Base-by-base conservation (phyloP, 2,113 vertebrate species). In the Cygnus atratus region DNA sequence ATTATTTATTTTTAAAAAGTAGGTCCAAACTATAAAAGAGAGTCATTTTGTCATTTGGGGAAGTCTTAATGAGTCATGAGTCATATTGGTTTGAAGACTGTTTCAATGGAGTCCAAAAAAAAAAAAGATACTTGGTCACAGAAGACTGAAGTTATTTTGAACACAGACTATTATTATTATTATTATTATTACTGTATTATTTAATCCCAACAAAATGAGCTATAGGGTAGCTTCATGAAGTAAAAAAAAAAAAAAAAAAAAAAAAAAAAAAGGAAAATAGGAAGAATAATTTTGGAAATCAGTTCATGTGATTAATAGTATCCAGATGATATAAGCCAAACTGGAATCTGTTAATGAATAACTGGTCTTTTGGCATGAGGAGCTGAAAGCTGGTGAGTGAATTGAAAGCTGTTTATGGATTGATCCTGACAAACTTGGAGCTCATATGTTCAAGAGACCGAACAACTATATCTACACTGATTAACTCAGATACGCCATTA, bases 401-500 rank as follows among this genome's bases (percentile, higher is more conserved):
- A 65, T 63, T 62, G 52, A 46, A 95, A 78, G 44, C 18, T 62
- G 35, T 76, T 86, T 68, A 58, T 78, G 39, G 65, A 78, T 66
- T 88, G 86, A 88, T 90, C 70, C 48, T 90, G 73, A 82, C 35
- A 72, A 81, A 92, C 57, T 48, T 57, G 61, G 66, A 82, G 50
- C 48, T 68, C 13, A 0, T 90, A 35, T 65, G 44, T 81, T 78
- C 46, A 74, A 90, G 54, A 68, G 48, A 11, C 43, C 54, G 83
- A 75, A 86, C 83, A 79, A 83, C 10, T 94, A 16, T 78, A 90
- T 75, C 84, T 62, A 68, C 73, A 61, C 58, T 55, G 65, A 82
- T 96, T 95, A 88, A 95, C 80, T 74, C 61, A 57, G 76, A 72
- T 67, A 37, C 10, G 20, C 35, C 57, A 43, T 81, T 97, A 88